Percentiles rank a stretch among this genome's conserved stretches.
Conservation (phyloP, 2,888 invertebrate species). For the Spatulosminthurus flaviceps region DNA sequence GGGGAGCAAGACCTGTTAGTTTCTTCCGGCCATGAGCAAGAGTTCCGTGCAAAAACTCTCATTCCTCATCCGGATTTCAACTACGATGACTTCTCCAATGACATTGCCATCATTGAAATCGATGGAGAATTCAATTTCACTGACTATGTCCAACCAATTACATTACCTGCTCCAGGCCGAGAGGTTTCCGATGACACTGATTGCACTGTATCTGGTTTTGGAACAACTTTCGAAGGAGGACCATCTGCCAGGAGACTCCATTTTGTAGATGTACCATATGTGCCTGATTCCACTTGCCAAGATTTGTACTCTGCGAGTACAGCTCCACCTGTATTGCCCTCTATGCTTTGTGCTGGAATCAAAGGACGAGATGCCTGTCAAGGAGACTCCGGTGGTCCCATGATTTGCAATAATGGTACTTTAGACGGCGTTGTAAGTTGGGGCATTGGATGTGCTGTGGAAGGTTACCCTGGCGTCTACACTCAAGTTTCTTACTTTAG, state of each 20-base stretch:
- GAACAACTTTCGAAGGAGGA: slow-evolving; percentile 27
- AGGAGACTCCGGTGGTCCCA: slow-evolving; percentile 40
- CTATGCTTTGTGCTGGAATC: slow-evolving; percentile 33
- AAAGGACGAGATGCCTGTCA: slow-evolving; percentile 27
- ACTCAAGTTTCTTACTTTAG: slow-evolving; percentile 38
- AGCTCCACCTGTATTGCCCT: not conserved
- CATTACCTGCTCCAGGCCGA: not conserved
- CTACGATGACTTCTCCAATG: slow-evolving; percentile 9
- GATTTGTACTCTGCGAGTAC: not conserved
- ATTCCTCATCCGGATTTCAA: slow-evolving; percentile 30
- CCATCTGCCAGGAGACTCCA: slow-evolving; percentile 11
- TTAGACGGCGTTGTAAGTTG: slow-evolving; percentile 36
- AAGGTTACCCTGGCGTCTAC: slow-evolving; percentile 38
- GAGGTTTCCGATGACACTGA: not conserved
- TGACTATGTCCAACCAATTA: slow-evolving; percentile 23
- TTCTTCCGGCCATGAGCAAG: slow-evolving; percentile 8
- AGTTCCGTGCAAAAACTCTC: slow-evolving; percentile 2
- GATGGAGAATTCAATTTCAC: not conserved
- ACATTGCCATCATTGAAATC: slow-evolving; percentile 32
- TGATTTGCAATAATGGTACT: slow-evolving; percentile 29
- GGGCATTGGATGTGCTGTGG: slow-evolving; percentile 33
- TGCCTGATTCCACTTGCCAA: not conserved
- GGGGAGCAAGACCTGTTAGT: slow-evolving; percentile 19
- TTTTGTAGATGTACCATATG: slow-evolving; percentile 29
- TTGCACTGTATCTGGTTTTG: slow-evolving; percentile 32